Evolutionary conservation across 2,113 vertebrate species (phyloP), one percentile per base, ranked within the genome.

Genomic region (Pogonocichla stellata): DNA sequence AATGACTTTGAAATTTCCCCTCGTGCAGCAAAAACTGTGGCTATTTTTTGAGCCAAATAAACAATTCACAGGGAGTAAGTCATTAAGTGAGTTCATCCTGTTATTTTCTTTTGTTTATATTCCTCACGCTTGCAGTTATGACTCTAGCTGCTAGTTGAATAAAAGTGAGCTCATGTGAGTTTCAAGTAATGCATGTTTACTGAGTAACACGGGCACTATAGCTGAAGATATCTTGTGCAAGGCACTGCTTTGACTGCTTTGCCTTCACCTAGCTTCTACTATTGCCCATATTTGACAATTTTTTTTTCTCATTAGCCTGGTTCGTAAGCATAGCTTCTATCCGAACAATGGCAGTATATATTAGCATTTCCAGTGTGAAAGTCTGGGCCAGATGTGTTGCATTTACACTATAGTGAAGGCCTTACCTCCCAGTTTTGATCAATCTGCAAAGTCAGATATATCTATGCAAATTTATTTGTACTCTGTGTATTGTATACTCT

Each of bases 1-100:
- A 67, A 94, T 45, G 9, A 53, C 66, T 93, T 87, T 48, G 47
- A 85, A 95, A 87, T 90, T 85, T 85, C 28, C 42, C 36, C 48
- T 79, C 82, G 50, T 75, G 54, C 62, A 92, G 65, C 65, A 72
- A 85, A 93, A 89, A 8, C 5, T 45, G 8, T 81, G 36, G 48
- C 65, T 90, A 23, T 75, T 69, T 90, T 94, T 88, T 56, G 23
- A 85, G 25, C 11, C 3, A 5, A 81, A 88, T 61, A 85, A 86
- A 77, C 72, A 88, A 93, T 75, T 82, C 48, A 82, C 40, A 45
- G 36, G 15, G 31, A 88, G 36, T 65, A 79, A 77, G 77, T 87
- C 0, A 74, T 78, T 81, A 53, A 75, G 29, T 43, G 28, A 71
- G 33, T 87, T 85, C 40, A 22, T 48, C 10, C 34, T 79, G 16